A percentile compares a stretch with the other conserved stretches of the same genome.
These are phyloP conservation scores for Magallana ariakensis DNA, from an alignment of 1,140 invertebrate genomes.

Conservation along the genomic window DNA sequence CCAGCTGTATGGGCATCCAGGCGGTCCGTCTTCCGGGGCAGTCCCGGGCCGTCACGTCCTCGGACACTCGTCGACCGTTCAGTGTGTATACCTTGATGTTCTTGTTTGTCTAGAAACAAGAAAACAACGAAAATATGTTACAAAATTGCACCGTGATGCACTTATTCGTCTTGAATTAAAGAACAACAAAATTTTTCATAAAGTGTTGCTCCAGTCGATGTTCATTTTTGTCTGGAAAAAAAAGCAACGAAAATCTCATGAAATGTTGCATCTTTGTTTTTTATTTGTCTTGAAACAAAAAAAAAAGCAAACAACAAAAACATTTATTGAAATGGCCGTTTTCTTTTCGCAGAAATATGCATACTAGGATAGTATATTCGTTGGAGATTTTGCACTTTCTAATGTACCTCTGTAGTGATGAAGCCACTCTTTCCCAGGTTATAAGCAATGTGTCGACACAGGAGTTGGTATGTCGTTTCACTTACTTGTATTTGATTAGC, in stretches of 20 bases:
- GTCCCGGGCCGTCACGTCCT: slow-evolving; percentile 1
- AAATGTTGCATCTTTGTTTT: too few species aligned
- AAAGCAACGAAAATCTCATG: too few species aligned
- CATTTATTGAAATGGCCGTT: background rate
- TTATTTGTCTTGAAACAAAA: too few species aligned
- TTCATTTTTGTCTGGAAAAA: too few species aligned
- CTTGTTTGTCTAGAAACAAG: background rate
- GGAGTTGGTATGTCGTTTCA: slow-evolving; percentile 29
- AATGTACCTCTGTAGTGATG: background rate
- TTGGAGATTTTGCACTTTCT: too few species aligned
- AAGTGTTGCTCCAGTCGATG: too few species aligned
- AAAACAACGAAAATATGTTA: background rate
- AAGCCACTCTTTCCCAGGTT: slow-evolving; percentile 12
- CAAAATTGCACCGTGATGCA: too few species aligned
- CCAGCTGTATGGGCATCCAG: slow-evolving; percentile 37
- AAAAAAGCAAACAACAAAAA: too few species aligned
- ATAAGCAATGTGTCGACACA: slow-evolving; percentile 14
- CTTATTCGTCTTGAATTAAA: background rate
- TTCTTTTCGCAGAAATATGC: too few species aligned
- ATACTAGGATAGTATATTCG: too few species aligned
- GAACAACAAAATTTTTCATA: background rate
- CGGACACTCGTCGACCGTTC: slow-evolving; percentile 10
- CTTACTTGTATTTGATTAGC: slow-evolving; percentile 29
- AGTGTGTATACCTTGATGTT: background rate
- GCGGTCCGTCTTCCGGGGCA: background rate